A percentile compares a stretch with the other conserved stretches of the same genome.
phyloP scores from a whole-genome alignment of 2,888 invertebrate genomes.

The Drosophila dives region DNA sequence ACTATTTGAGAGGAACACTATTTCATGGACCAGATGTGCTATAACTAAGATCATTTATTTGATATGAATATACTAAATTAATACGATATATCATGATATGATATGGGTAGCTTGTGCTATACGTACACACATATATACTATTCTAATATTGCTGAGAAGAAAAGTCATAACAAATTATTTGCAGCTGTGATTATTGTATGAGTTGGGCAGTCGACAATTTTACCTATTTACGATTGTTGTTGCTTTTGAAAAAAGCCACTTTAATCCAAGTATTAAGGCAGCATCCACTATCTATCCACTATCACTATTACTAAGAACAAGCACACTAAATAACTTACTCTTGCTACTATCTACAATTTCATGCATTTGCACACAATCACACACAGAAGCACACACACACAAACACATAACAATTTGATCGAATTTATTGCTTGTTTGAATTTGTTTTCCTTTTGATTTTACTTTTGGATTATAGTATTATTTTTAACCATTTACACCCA shows the following conservation, averaged over 20 bases:
- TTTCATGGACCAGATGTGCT: slow-evolving; percentile 28
- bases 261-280: slow-evolving; percentile 38
- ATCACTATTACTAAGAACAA: slow-evolving; percentile 32
- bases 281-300: slow-evolving; percentile 14
- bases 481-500: slow-evolving; percentile 24
- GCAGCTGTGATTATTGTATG: slow-evolving; percentile 68
- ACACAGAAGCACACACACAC: neutral
- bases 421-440: slow-evolving; percentile 65
- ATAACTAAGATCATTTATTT: slow-evolving; percentile 26
- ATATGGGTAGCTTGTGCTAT: slow-evolving; percentile 27
- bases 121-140: slow-evolving; percentile 10
- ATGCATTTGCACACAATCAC: slow-evolving; percentile 26
- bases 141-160: slow-evolving; percentile 47
- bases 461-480: slow-evolving; percentile 50
- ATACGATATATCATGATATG: slow-evolving; percentile 24
- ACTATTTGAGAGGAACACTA: slow-evolving; percentile 28
- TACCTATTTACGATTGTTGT: slow-evolving; percentile 38
- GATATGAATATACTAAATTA: slow-evolving; percentile 24
- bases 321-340: slow-evolving; percentile 26
- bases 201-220: slow-evolving; percentile 50
- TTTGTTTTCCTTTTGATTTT: slow-evolving; percentile 26
- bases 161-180: slow-evolving; percentile 57
- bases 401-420: slow-evolving; percentile 31
- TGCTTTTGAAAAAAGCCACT: slow-evolving; percentile 11
- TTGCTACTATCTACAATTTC: slow-evolving; percentile 11